phyloP scores from a whole-genome alignment of 2,113 vertebrate species.

The Fregetta grallaria region DNA sequence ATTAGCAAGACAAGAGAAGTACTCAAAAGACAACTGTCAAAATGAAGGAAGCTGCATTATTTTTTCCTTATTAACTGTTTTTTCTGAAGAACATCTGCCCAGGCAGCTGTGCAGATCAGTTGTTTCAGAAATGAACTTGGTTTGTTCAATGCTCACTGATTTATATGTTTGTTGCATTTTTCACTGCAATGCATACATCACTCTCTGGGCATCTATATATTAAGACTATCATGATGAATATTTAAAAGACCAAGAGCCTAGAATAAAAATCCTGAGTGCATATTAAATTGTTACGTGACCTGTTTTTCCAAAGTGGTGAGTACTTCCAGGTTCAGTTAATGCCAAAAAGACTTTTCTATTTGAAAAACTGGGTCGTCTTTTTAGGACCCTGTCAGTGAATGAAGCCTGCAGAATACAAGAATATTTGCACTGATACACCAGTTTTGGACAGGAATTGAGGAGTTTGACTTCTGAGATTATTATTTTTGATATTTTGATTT shows the following conservation, averaged over 20 bases:
- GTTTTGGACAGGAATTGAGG: neutral
- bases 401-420: neutral
- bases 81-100: neutral
- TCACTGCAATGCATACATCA: neutral
- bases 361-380: conserved; percentile 17
- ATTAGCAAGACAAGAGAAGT: neutral
- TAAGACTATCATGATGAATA: conserved; percentile 15
- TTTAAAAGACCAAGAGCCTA: conserved; percentile 1
- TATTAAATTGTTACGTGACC: neutral
- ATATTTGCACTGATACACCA: neutral
- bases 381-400: neutral
- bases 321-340: neutral
- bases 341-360: neutral
- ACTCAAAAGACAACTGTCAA: neutral
- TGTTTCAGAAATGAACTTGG: neutral
- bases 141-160: neutral
- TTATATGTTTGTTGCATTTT: neutral
- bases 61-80: neutral
- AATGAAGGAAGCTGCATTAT: neutral
- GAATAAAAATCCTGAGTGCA: neutral
- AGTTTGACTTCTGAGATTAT: neutral
- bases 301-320: conserved; percentile 6
- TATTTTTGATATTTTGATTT: neutral
- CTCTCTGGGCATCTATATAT: neutral
- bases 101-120: neutral